These are phyloP conservation scores for Calliscelio sp. DNA, from an alignment of 2,888 invertebrate species.

Conservation along the genomic window DNA sequence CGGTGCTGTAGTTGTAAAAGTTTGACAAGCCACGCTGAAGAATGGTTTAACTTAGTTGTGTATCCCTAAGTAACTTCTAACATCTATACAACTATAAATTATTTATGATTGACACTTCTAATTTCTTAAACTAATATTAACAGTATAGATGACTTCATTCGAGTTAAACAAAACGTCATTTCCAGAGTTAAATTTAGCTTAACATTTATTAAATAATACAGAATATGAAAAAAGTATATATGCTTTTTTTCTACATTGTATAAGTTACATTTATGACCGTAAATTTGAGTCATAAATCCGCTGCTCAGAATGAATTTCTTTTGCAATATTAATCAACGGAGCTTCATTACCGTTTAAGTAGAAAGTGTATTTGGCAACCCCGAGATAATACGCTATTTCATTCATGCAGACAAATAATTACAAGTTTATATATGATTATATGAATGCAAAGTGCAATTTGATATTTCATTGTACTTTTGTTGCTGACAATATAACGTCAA, in stretches of 20 bases:
- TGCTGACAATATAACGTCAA: neutral
- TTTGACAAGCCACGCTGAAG: conserved; percentile 20
- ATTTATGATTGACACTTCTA: neutral
- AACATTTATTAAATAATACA: too few relatives aligned
- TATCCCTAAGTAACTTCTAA: neutral
- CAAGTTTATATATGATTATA: neutral
- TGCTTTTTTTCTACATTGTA: too few relatives aligned
- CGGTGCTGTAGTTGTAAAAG: neutral
- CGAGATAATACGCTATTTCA: neutral
- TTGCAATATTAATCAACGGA: conserved; percentile 1
- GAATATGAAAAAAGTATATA: too few relatives aligned
- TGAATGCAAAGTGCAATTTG: neutral
- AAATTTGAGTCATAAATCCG: neutral
- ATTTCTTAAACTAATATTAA: neutral
- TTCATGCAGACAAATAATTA: neutral
- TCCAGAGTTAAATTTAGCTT: too few relatives aligned
- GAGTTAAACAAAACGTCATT: too few relatives aligned
- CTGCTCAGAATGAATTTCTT: neutral
- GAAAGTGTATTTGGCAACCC: conserved; percentile 5
- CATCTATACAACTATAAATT: neutral
- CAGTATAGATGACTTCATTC: neutral
- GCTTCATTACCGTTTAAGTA: conserved; percentile 2
- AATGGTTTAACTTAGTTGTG: neutral
- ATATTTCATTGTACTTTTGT: neutral
- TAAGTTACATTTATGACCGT: neutral